Evolutionary conservation across 1,140 invertebrate genomes (phyloP), one percentile per base, ranked within the genome.

Genomic region (Parasteatoda tepidariorum): DNA sequence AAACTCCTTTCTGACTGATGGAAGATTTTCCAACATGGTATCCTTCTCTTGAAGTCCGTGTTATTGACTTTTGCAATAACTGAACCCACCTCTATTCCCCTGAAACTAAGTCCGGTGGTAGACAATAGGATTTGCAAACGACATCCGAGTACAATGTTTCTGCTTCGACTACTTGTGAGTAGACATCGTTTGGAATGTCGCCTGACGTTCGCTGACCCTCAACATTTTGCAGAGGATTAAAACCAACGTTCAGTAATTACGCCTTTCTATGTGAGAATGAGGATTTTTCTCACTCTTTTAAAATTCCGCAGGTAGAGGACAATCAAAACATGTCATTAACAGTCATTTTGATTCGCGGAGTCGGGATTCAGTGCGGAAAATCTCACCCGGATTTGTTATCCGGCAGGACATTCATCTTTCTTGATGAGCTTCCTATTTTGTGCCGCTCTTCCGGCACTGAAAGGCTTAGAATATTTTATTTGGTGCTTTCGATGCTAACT

Each of bases 111-210:
- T 81, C 78, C 78, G 54, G 78, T 48, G 3, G 24, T 34, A 70
- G 78, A 81, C 78, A 81, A 81, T 59, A 28, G 67, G 62, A 68
- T 34, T 70, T 54, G 66, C 78, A 81, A 81, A 81, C 61, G 64
- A 81, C 78, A 81, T 81, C 78, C 78, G 78, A 81, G 66, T 59
- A 33, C 66, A 38, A 81, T 81, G 78, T 71, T 71, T 81, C 78
- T 81, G 78, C 78, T 70, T 81, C 78, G 78, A 81, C 66, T 81
- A 64, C 41, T 70, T 64, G 55, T 64, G 61, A 41, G 38, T 48
- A 24, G 30, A 24, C 13, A 22, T 33, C 26, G 33, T 33, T 24
- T 26, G 38, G 66, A 24, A 41, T 28, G 26, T 15, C 26, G 18
- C 15, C 18, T 18, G 13, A 11, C 38, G 38, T 48, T 75, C 71